Conservation (phyloP, 2,888 invertebrate genomes). For the Leptogaster cylindrica region DNA sequence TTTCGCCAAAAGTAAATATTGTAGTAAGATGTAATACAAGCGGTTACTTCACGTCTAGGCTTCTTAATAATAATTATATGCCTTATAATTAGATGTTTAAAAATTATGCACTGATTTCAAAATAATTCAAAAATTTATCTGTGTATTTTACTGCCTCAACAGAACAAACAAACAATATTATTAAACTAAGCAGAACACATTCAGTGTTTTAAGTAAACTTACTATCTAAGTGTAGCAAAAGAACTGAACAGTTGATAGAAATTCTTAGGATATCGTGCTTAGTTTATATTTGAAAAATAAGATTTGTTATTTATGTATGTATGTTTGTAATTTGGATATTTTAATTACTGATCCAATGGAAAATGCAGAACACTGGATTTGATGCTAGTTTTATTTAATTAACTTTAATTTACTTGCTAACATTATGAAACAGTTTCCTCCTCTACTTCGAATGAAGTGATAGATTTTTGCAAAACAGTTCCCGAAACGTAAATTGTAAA, state of each 20-base stretch:
- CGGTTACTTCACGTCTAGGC: too few species aligned
- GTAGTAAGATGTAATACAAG: too few species aligned
- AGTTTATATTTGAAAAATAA: conserved; percentile 2
- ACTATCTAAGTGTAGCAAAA: background rate
- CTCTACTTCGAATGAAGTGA: too few species aligned
- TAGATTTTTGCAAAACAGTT: too few species aligned
- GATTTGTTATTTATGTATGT: conserved; percentile 23
- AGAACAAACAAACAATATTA: too few species aligned
- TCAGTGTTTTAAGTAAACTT: background rate
- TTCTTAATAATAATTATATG: conserved; percentile 10
- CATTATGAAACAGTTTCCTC: too few species aligned
- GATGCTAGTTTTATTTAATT: too few species aligned
- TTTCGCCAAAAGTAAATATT: too few species aligned
- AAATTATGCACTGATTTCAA: conserved; percentile 16
- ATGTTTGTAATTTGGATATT: background rate
- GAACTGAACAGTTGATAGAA: conserved; percentile 8
- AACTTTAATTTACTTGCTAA: too few species aligned
- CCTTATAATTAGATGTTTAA: conserved; percentile 21
- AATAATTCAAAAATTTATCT: background rate
- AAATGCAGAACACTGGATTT: too few species aligned
- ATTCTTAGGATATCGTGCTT: conserved; percentile 1
- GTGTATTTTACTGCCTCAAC: background rate
- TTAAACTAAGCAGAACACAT: background rate
- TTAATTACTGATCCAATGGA: too few species aligned
- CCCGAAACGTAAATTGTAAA: too few species aligned